These are phyloP conservation scores for Turritopsis rubra DNA, from an alignment of 30 jellyfish, hydroid and myxozoan genomes.

Conservation along the genomic window DNA sequence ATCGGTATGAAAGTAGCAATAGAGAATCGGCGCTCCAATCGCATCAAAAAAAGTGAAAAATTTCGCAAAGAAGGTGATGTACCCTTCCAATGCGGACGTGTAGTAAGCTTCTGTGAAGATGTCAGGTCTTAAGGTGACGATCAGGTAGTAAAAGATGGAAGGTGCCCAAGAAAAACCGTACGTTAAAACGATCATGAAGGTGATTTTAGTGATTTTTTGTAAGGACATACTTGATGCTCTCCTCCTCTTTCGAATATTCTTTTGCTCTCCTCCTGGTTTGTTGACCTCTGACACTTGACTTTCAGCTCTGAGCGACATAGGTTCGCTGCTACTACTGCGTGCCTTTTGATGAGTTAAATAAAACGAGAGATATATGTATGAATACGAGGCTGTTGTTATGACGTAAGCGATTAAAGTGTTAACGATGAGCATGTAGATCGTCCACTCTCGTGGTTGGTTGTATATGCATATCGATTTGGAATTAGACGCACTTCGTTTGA, in stretches of 20 bases:
- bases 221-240: background rate
- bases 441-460: constrained; percentile 45
- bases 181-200: constrained; percentile 30
- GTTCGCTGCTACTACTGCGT: background rate
- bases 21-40: constrained; percentile 53
- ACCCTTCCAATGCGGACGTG: constrained; percentile 32
- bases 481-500: background rate
- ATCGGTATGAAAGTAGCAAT: constrained; percentile 36
- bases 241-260: background rate
- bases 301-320: background rate
- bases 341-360: background rate
- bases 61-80: constrained; percentile 45
- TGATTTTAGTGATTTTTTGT: constrained; percentile 31
- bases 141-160: constrained; percentile 43
- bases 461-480: constrained; percentile 31
- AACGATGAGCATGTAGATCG: constrained; percentile 44
- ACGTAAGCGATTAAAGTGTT: constrained; percentile 52
- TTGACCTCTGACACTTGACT: background rate
- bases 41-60: constrained; percentile 62
- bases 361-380: constrained; percentile 23
- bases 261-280: background rate
- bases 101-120: constrained; percentile 34
- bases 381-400: constrained; percentile 28
- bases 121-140: constrained; percentile 26
- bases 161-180: constrained; percentile 74